These are phyloP conservation scores for Brachyistius frenatus DNA, from an alignment of 2,113 vertebrate genomes.

Conservation along the genomic window DNA sequence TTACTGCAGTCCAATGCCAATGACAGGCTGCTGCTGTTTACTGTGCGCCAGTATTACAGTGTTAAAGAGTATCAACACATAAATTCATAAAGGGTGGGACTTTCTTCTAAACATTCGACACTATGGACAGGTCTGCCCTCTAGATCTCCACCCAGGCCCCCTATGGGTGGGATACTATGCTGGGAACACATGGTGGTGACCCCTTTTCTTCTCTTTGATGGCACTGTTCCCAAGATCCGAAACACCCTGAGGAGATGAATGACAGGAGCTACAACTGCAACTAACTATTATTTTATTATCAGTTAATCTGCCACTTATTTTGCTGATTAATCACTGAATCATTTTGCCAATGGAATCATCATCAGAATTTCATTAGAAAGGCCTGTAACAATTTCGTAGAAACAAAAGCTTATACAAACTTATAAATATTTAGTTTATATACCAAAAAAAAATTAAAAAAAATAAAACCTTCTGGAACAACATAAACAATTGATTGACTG, in stretches of 20 bases:
- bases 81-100: conserved; percentile 30
- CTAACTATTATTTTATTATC: background rate
- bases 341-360: background rate
- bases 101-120: background rate
- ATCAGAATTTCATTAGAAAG: background rate
- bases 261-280: background rate
- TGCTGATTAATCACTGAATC: background rate
- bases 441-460: background rate
- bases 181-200: background rate
- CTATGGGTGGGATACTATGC: background rate
- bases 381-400: background rate
- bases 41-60: conserved; percentile 19
- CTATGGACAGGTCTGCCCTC: conserved; percentile 6
- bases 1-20: conserved; percentile 47
- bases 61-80: conserved; percentile 26
- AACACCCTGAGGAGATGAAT: background rate
- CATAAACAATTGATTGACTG: background rate
- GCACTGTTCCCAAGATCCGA: background rate
- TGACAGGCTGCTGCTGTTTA: conserved; percentile 45
- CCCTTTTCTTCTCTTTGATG: background rate
- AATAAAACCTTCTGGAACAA: no score
- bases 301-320: background rate
- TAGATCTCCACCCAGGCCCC: background rate
- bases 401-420: background rate
- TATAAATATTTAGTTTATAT: background rate